Percentiles rank a stretch among this genome's conserved stretches.
Evolutionary conservation across 2,113 vertebrate species (phyloP).

Genomic region (Notothenia rossii): DNA sequence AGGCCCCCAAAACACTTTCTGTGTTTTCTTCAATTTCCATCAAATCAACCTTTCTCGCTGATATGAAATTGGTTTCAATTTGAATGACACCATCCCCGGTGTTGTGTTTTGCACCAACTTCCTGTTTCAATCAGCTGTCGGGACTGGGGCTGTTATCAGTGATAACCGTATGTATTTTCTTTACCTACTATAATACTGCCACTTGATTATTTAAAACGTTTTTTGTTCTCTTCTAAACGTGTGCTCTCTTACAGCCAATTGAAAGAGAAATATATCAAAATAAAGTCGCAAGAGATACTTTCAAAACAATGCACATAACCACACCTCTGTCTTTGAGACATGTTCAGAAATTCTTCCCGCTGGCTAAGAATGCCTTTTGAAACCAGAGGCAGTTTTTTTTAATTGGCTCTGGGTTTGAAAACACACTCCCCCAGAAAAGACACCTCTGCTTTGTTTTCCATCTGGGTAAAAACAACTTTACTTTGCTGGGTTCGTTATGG

Average conservation of each 20-base stretch:
- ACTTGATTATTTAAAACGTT: conserved; percentile 10
- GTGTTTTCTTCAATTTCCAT: conserved; percentile 3
- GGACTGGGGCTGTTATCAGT: background rate
- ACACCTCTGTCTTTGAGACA: conserved; percentile 31
- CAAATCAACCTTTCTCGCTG: conserved; percentile 1
- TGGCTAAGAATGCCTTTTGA: conserved; percentile 32
- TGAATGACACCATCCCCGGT: background rate
- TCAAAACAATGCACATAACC: conserved; percentile 36
- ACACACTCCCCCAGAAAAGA: conserved; percentile 29
- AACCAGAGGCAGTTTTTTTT: conserved; percentile 31
- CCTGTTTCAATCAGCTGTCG: background rate
- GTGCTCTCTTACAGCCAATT: conserved; percentile 6
- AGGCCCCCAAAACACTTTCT: background rate
- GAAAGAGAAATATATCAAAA: conserved; percentile 9
- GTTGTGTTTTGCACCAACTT: background rate
- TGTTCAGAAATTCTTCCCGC: background rate
- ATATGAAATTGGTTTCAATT: conserved; percentile 1
- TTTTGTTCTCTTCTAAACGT: conserved; percentile 23
- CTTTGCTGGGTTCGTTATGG: conserved; percentile 9
- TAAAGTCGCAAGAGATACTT: conserved; percentile 10
- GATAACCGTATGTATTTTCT: background rate
- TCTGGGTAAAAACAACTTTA: background rate
- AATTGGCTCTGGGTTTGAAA: conserved; percentile 47
- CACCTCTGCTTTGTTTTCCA: conserved; percentile 38
- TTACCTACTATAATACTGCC: background rate